Base-by-base conservation (phyloP, 2,113 vertebrate species). In the Mixornis gularis region DNA sequence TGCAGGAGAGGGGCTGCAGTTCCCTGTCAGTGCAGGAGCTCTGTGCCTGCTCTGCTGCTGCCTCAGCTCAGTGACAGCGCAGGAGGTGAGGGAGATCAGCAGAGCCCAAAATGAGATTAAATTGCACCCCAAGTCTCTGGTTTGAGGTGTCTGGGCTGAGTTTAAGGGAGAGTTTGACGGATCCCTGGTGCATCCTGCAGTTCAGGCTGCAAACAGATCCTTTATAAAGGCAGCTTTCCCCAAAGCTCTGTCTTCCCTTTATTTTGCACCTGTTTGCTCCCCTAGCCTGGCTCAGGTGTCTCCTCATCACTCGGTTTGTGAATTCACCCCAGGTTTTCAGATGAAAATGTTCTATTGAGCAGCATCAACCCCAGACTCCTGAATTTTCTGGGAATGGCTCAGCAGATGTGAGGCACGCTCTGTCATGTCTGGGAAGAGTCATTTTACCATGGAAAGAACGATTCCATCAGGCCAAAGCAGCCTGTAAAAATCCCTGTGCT, bases 401-500 rank as follows among this genome's bases (percentile, higher is more conserved):
- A 16, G 9, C 12, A 4, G 14, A 34, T 51, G 38, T 5, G 38
- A 73, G 70, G 43, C 17, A 11, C 41, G 65, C 73, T 72, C 2
- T 17, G 7, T 21, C 52, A 12, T 9, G 36, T 56, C 89, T 69
- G 84, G 24, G 41, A 74, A 65, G 80, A 64, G 51, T 48, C 21
- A 72, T 89, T 94, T 81, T 10, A 25, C 68, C 79, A 44, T 12
- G 73, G 59, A 43, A 40, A 72, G 84, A 77, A 53, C 14, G 5
- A 79, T 89, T 93, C 87, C 70, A 70, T 69, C 56, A 44, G 84
- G 89, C 88, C 96, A 87, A n/a, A 73, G 27, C 90, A 89, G 80
- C 30, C 66, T 87, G 87, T 82, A 77, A 79, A 93, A 78, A 48
- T 82, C 81, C 81, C 92, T 79, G 73, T 56, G 78, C 87, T 81